Percentiles rank a stretch among this genome's conserved stretches.
phyloP scores from a whole-genome alignment of 2,113 vertebrate genomes.

The Sardina pilchardus region DNA sequence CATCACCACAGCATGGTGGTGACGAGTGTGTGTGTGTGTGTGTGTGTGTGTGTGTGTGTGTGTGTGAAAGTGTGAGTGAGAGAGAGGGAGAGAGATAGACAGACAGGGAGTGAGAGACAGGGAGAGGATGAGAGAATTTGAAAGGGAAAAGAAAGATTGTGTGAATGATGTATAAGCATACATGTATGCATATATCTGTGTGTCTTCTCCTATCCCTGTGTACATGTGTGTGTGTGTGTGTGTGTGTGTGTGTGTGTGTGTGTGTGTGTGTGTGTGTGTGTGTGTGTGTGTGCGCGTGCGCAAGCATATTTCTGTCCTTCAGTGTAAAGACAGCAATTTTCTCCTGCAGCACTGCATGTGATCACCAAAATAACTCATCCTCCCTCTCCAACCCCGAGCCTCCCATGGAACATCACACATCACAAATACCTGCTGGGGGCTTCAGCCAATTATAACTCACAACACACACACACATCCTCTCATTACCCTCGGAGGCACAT shows the following conservation, averaged over 20 bases:
- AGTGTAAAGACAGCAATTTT: not conserved
- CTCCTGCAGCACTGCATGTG: not conserved
- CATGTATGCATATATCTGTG: not conserved
- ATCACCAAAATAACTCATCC: not conserved
- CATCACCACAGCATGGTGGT: not conserved
- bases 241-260: slow-evolving; percentile 13
- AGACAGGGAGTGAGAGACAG: not conserved
- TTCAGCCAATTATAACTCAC: not conserved
- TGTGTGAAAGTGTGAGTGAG: not conserved
- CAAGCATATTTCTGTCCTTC: not conserved
- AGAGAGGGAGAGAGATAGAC: not conserved
- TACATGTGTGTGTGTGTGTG: not conserved
- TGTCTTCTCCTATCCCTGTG: not conserved
- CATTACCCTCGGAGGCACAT: too few species aligned
- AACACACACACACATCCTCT: not conserved
- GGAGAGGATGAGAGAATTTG: too few species aligned
- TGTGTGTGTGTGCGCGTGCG: not conserved
- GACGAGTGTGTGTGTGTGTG: not conserved
- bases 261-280: not conserved
- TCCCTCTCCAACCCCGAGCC: not conserved
- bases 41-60: slow-evolving; percentile 19
- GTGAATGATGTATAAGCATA: not conserved
- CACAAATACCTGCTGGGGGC: not conserved
- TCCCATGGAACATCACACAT: not conserved
- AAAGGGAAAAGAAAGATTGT: not conserved